These are phyloP conservation scores for Lacanobia oleracea DNA, from an alignment of 2,888 invertebrate species.

Conservation along the genomic window DNA sequence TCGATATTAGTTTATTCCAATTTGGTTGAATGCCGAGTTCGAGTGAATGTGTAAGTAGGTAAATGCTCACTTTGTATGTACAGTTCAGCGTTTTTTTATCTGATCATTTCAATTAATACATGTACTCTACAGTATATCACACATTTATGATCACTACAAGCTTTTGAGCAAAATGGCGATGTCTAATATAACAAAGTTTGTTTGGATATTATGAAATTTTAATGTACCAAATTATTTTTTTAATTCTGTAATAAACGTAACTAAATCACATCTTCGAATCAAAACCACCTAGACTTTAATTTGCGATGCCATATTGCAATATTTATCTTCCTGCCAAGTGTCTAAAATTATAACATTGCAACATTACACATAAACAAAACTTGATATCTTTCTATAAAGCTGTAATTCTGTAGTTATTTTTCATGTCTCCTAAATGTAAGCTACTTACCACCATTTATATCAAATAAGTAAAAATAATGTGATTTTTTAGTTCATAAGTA, in stretches of 20 bases:
- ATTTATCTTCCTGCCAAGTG: slow-evolving; percentile 4
- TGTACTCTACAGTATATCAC: slow-evolving; percentile 27
- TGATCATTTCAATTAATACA: slow-evolving; percentile 30
- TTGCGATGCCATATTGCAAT: slow-evolving; percentile 48
- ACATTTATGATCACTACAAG: slow-evolving; percentile 10
- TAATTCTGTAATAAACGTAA: slow-evolving; percentile 4
- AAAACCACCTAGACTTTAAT: not conserved
- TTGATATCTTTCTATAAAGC: slow-evolving; percentile 14
- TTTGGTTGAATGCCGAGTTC: slow-evolving; percentile 55
- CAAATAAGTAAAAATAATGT: slow-evolving; percentile 74
- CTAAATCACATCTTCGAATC: not conserved
- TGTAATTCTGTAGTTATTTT: slow-evolving; percentile 17
- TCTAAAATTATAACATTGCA: slow-evolving; percentile 10
- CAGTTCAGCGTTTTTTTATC: slow-evolving; percentile 20
- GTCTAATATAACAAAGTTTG: not conserved
- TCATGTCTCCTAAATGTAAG: slow-evolving; percentile 34
- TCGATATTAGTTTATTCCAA: slow-evolving; percentile 67
- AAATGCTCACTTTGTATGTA: slow-evolving; percentile 46
- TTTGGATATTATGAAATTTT: slow-evolving; percentile 1
- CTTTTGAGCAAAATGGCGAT: not conserved
- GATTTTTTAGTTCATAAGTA: slow-evolving; percentile 74
- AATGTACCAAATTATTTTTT: slow-evolving; percentile 1
- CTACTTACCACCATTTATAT: slow-evolving; percentile 55
- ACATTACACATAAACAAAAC: slow-evolving; percentile 11
- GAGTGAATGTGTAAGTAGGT: slow-evolving; percentile 60